Evolutionary conservation across 2,888 invertebrate genomes (phyloP).

Genomic region (Synergus laeviventris): DNA sequence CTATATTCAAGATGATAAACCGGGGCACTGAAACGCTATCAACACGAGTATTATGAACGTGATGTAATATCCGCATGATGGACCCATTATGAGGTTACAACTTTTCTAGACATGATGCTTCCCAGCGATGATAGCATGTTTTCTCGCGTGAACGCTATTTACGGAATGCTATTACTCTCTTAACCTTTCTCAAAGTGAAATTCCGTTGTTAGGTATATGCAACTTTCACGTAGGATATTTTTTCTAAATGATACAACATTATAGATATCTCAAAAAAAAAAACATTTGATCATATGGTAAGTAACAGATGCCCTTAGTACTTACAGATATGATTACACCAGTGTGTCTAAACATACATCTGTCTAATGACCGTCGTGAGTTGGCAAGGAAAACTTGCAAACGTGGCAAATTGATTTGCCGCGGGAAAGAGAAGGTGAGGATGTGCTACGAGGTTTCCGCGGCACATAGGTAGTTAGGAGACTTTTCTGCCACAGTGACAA

Average conservation of each 20-base stretch:
- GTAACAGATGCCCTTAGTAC: too few species aligned
- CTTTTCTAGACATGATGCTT: slow-evolving; percentile 39
- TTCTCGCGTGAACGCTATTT: not conserved
- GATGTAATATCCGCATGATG: slow-evolving; percentile 39
- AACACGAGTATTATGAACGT: not conserved
- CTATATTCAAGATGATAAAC: not conserved
- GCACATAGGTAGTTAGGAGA: slow-evolving; percentile 33
- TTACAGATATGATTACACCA: not conserved
- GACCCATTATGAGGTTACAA: slow-evolving; percentile 40
- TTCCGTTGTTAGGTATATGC: slow-evolving; percentile 40
- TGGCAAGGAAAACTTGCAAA: slow-evolving; percentile 33
- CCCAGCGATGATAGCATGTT: slow-evolving; percentile 1
- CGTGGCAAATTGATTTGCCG: slow-evolving; percentile 32
- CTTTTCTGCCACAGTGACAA: slow-evolving; percentile 31
- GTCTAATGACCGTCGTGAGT: slow-evolving; percentile 3
- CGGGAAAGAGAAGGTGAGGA: slow-evolving; percentile 30
- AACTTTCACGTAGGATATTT: not conserved
- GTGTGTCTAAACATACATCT: not conserved
- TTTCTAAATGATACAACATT: not conserved
- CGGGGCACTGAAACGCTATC: not conserved
- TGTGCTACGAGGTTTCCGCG: slow-evolving; percentile 27
- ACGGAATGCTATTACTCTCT: not conserved
- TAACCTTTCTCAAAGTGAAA: slow-evolving; percentile 20
- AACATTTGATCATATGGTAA: too few species aligned
- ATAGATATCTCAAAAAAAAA: not conserved